phyloP scores from a whole-genome alignment of 2,113 vertebrate genomes.

The Xerus inauris region DNA sequence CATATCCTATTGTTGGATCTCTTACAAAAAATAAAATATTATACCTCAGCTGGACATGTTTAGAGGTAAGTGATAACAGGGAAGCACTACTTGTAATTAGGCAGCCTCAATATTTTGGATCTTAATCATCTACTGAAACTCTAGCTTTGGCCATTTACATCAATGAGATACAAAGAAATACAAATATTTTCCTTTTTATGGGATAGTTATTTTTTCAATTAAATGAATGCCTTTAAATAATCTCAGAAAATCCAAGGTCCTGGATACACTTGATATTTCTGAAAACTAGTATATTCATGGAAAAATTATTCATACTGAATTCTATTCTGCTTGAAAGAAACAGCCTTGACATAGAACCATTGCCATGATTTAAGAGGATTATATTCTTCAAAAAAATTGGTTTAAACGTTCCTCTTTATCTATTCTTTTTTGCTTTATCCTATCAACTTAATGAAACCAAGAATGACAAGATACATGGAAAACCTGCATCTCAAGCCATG shows the following conservation, averaged over 20 bases:
- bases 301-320: constrained; percentile 34
- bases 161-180: constrained; percentile 47
- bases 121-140: background rate
- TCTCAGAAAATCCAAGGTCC: background rate
- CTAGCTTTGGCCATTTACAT: background rate
- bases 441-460: constrained; percentile 64
- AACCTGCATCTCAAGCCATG: constrained; percentile 66
- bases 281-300: constrained; percentile 26
- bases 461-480: constrained; percentile 66
- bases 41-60: background rate
- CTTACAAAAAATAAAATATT: background rate
- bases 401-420: constrained; percentile 58
- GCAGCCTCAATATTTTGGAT: background rate
- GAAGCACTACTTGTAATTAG: background rate
- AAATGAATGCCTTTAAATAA: background rate
- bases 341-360: constrained; percentile 41
- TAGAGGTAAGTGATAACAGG: background rate
- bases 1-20: background rate
- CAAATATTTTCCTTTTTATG: background rate
- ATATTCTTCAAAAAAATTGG: constrained; percentile 31
- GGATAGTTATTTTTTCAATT: background rate
- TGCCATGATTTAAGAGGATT: constrained; percentile 59
- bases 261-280: constrained; percentile 18
- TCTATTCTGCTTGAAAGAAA: constrained; percentile 34
- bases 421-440: constrained; percentile 61